Evolutionary conservation across 1,140 invertebrate genomes (phyloP).

Genomic region (Danaus melanippus): DNA sequence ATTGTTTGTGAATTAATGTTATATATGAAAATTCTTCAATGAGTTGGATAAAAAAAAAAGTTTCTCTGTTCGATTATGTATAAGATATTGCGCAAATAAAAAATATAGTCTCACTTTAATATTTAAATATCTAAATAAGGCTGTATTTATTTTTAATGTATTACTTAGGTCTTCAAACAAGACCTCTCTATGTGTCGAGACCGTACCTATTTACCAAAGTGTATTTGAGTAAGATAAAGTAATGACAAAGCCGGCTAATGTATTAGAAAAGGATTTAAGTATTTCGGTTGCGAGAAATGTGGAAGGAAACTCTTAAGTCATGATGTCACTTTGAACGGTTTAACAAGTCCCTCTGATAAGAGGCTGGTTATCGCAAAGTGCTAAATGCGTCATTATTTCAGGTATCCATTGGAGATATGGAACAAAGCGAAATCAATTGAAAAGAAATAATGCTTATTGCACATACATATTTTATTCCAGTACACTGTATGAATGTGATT

Average conservation of each 20-base stretch:
- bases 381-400: constrained; percentile 40
- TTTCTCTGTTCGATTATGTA: too few relatives aligned
- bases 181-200: too few relatives aligned
- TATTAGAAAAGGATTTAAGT: constrained; percentile 6
- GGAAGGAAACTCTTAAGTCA: constrained; percentile 15
- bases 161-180: too few relatives aligned
- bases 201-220: constrained; percentile 2
- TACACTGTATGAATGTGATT: too few relatives aligned
- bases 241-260: constrained; percentile 1
- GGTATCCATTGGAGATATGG: constrained; percentile 24
- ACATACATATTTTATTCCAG: too few relatives aligned
- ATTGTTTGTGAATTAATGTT: constrained; percentile 4
- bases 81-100: too few relatives aligned
- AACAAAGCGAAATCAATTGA: constrained; percentile 6
- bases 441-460: too few relatives aligned
- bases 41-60: too few relatives aligned
- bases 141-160: too few relatives aligned
- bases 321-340: constrained; percentile 48
- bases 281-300: constrained; percentile 8
- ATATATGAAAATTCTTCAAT: too few relatives aligned
- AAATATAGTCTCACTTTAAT: too few relatives aligned
- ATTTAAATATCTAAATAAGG: too few relatives aligned
- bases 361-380: constrained; percentile 25
- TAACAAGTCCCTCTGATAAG: constrained; percentile 43
- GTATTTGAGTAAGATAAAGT: constrained; percentile 10